phyloP scores from a whole-genome alignment of 2,888 invertebrate genomes.

The Andrena bucephala region DNA sequence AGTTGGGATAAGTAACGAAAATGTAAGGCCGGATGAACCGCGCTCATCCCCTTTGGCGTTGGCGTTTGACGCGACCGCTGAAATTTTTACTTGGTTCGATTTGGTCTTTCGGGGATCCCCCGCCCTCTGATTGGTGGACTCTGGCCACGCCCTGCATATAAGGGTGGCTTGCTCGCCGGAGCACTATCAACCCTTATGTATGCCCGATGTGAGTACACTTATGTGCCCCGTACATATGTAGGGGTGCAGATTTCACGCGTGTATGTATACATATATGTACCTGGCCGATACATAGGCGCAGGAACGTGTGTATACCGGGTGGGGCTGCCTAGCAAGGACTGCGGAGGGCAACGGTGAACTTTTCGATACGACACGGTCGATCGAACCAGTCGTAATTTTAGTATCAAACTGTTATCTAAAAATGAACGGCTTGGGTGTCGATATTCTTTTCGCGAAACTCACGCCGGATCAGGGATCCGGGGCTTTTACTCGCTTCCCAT shows the following conservation, averaged over 20 bases:
- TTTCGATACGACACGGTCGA: conserved; percentile 73
- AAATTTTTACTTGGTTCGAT: conserved; percentile 82
- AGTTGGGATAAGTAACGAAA: conserved; percentile 74
- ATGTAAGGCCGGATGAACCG: conserved; percentile 80
- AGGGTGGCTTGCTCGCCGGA: conserved; percentile 79
- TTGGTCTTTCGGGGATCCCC: conserved; percentile 79
- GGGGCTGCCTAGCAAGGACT: conserved; percentile 60
- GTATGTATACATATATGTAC: conserved; percentile 61
- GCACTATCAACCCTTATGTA: conserved; percentile 81
- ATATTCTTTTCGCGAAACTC: conserved; percentile 29
- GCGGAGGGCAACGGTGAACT: conserved; percentile 57
- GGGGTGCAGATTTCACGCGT: conserved; percentile 56
- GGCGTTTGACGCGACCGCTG: conserved; percentile 82
- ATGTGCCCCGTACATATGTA: conserved; percentile 67
- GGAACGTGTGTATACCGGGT: conserved; percentile 65
- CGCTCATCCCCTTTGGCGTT: conserved; percentile 79
- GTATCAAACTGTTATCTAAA: conserved; percentile 65
- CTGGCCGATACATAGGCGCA: conserved; percentile 59
- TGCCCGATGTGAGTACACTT: conserved; percentile 76
- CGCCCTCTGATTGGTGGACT: conserved; percentile 80
- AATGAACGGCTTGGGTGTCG: conserved; percentile 32
- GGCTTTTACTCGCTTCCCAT: background rate
- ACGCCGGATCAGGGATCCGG: background rate
- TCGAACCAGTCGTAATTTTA: conserved; percentile 71
- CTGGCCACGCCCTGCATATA: conserved; percentile 83